Evolutionary conservation across 2,113 vertebrate genomes (phyloP), one percentile per base, ranked within the genome.

Genomic region (Elachura formosa): DNA sequence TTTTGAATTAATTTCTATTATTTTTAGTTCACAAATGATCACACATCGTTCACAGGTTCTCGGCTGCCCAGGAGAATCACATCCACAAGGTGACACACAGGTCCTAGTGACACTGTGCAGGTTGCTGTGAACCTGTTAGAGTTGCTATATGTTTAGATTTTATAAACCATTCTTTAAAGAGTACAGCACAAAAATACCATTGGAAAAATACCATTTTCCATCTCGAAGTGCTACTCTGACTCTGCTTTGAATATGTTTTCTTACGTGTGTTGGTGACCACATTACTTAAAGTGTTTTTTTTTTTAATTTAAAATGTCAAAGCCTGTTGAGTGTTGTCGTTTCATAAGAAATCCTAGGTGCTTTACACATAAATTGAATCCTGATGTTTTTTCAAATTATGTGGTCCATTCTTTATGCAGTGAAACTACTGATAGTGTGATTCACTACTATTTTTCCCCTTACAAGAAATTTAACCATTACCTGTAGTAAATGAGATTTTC

Each of bases 241-340:
- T 84, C 19, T 76, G 40, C 28, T 86, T 68, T 66, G 56, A 76
- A 33, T 73, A 38, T 26, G 7, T 69, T 91, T 92, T 59, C 25
- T 45, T 78, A 16, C 8, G 1, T 69, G n/a, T 14, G 4, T 72
- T 69, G 46, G 6, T 79, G 62, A 61, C 61, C 25, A 17, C 17
- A 45, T 61, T 14, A 62, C 21, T 86, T 59, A 31, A 71, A 89
- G 28, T 48, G 46, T 6, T 46, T 23, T 33, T 18, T 61, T 56
- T n/a, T 87, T 52, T 69, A n/a, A 26, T 15, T 89, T 81, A 36
- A 75, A 77, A 81, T 4, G 3, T 82, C 64, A 54, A 78, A 81
- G 69, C 38, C 74, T 2, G 0, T 62, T 4, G 4, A 28, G 6
- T 55, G 12, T 45, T 86, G 25, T 45, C 2, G 0, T 78, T 24